Evolutionary conservation across 2,797 vertebrate species (phyloP), one percentile per base, ranked within the genome.

Genomic region (Micromesistius poutassou): DNA sequence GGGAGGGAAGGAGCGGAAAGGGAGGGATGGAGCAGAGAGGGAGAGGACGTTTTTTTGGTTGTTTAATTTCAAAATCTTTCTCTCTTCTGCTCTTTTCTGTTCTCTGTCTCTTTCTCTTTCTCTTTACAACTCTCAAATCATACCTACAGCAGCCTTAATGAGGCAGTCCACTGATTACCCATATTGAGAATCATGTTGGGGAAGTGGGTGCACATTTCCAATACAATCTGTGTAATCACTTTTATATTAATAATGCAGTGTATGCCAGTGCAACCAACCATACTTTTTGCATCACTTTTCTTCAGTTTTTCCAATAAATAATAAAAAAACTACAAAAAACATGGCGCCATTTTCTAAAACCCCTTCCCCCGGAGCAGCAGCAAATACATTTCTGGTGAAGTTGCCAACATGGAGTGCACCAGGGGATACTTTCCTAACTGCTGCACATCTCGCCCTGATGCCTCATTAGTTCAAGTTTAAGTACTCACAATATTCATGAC

Each of bases 401-500:
- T 14, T 14, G 42, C 42, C 46, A 55, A 19, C 46, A 55, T 55
- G 46, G 46, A 55, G 16, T 22, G 16, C 46, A 22, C 46, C 19
- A 55, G 46, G 46, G 46, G 46, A 19, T 19, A 55, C 46, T 19
- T 5, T 55, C 19, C 46, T n/a, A 12, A 22, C 46, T 22, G 46
- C 10, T 22, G 46, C 46, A 55, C 46, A 55, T 22, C 46, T 55
- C 19, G 19, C 19, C 46, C 46, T 55, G 46, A 6, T 55, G 46
- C 46, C 40, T 42, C 40, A 13, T 38, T 38, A 10, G 36, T 38
- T 38, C 36, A 10, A 10, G 36, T 38, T 46, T 3, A 16, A 14
- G 50, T 62, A 95, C 97, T 97, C 87, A 98, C 98, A 86, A 99
- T 98, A 90, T 99, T 99, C 97, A 99, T 98, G 84, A 99, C 91